Evolutionary conservation across 1,140 invertebrate genomes (phyloP).

Genomic region (Caenorhabditis elegans): WBcel235 BX284603.4:8737501-8738000

Average conservation of each 20-base stretch:
- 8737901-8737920: background rate
- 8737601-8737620: conserved; percentile 10
- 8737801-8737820: background rate
- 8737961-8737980: background rate
- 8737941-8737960: too few relatives aligned
- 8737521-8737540: background rate
- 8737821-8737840: background rate
- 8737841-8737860: background rate
- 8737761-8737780: background rate
- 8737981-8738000: background rate
- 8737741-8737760: conserved; percentile 2
- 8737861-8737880: background rate
- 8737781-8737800: background rate
- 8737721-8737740: background rate
- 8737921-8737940: background rate
- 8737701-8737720: background rate
- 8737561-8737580: background rate
- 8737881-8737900: conserved; percentile 19
- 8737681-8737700: background rate
- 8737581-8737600: background rate
- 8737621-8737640: background rate
- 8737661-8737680: background rate
- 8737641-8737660: background rate
- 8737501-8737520: background rate
- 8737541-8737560: background rate